Base-by-base conservation (phyloP, 2,888 invertebrate genomes). In the Dendrolimus houi region DNA sequence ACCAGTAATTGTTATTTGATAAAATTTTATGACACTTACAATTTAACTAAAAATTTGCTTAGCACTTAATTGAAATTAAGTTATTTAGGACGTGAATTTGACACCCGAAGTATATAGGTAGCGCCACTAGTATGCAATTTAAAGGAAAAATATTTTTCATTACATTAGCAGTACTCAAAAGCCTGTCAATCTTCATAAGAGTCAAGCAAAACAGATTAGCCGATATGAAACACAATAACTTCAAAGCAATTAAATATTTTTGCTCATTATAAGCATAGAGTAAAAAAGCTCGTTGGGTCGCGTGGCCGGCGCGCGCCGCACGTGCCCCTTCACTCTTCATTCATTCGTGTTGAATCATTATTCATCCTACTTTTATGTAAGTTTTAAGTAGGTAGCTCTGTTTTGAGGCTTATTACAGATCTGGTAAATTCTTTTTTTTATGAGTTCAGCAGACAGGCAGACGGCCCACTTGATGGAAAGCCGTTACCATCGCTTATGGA, bases 231-330 rank as follows among this genome's bases (percentile, higher is more conserved):
- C 47, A 47, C 47, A 47, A 47, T 47, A 47, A 9, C 56, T 56
- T 52, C 2, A 64, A 66, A 70, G 79, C 82, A 84, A 86, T 86
- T 85, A 85, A 74, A 74, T 68, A 78, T 83, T 84, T 80, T 81
- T 79, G 72, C 77, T 79, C 77, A 76, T 84, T 82, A 77, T 65
- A 68, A 66, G 68, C 69, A 75, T 72, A 77, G 75, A 71, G 72
- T 62, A 71, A 69, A 69, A 69, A 68, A 57, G 41, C 41, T 41
- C 69, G 62, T 66, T 60, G 66, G 6, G 52, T 56, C 65, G 62
- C 61, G 60, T 60, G 54, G 60, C 42, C 54, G 47, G 52, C 47
- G 47, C 47, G 12, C 47, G 47, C 12, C 9, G 9, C 12, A 9
- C 12, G 9, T 47, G 9, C 9, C 47, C 7, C 9, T 47, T 9